Percentiles rank a stretch among this genome's conserved stretches.
These are phyloP conservation scores for Pharmacophagus antenor DNA, from an alignment of 2,888 invertebrate genomes.

Conservation along the genomic window DNA sequence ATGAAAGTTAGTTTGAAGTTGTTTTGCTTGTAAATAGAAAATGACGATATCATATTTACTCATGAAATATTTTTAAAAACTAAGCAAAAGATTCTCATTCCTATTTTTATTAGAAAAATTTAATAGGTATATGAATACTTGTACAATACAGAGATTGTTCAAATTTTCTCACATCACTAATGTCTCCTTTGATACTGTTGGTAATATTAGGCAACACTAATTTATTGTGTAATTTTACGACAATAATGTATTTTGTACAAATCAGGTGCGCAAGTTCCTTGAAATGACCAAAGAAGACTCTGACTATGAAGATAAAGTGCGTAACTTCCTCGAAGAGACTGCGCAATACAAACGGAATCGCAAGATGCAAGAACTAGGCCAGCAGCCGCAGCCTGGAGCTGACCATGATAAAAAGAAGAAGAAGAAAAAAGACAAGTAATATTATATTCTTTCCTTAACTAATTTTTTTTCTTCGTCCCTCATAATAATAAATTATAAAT, in stretches of 20 bases:
- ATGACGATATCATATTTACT: too few relatives aligned
- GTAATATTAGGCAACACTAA: not conserved
- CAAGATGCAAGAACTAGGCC: conserved; percentile 83
- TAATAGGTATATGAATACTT: not conserved
- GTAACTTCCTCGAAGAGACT: conserved; percentile 91
- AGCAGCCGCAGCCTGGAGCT: conserved; percentile 75
- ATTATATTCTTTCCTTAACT: not conserved
- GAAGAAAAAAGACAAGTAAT: conserved; percentile 79
- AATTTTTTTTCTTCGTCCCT: not conserved
- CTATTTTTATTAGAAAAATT: not conserved
- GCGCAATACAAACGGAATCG: conserved; percentile 88
- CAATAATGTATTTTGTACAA: not conserved
- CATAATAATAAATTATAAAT: not conserved
- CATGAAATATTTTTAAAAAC: too few relatives aligned
- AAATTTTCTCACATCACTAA: not conserved
- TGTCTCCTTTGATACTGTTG: not conserved
- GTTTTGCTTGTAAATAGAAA: too few relatives aligned
- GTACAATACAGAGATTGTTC: not conserved
- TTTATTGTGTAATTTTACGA: not conserved
- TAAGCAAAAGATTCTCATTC: too few relatives aligned
- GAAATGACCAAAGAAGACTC: conserved; percentile 91
- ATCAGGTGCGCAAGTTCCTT: conserved; percentile 85
- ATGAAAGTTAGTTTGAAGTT: conserved; percentile 75
- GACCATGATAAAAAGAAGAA: conserved; percentile 77
- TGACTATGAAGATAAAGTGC: conserved; percentile 92